These are phyloP conservation scores for Onychostruthus taczanowskii DNA, from an alignment of 2,113 vertebrate genomes.

Conservation along the genomic window DNA sequence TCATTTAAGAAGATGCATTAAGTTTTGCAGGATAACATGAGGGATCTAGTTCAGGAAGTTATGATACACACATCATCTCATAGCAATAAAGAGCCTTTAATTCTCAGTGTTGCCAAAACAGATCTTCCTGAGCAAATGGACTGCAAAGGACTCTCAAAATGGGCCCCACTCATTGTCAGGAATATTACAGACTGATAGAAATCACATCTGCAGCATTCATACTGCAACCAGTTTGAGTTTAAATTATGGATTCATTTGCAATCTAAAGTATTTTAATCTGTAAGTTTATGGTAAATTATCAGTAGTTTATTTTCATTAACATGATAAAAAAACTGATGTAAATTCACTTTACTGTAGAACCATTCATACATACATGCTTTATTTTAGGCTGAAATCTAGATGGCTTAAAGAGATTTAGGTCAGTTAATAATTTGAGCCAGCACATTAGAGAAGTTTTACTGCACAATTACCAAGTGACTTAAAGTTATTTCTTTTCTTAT, in stretches of 20 bases:
- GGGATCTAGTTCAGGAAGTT: neutral
- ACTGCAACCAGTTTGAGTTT: neutral
- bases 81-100: neutral
- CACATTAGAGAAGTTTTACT: neutral
- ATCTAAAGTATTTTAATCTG: neutral
- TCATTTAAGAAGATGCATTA: neutral
- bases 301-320: neutral
- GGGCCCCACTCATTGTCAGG: neutral
- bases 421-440: neutral
- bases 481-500: conserved; percentile 1
- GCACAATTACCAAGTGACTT: neutral
- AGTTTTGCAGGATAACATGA: neutral
- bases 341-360: neutral
- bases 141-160: neutral
- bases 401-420: neutral
- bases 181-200: neutral
- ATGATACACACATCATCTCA: neutral
- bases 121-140: neutral
- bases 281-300: neutral
- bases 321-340: neutral
- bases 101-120: neutral
- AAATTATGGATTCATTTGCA: neutral
- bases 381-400: neutral
- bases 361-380: neutral
- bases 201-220: neutral